Base-by-base conservation (phyloP, 2,113 vertebrate species). In the Cariama cristata region DNA sequence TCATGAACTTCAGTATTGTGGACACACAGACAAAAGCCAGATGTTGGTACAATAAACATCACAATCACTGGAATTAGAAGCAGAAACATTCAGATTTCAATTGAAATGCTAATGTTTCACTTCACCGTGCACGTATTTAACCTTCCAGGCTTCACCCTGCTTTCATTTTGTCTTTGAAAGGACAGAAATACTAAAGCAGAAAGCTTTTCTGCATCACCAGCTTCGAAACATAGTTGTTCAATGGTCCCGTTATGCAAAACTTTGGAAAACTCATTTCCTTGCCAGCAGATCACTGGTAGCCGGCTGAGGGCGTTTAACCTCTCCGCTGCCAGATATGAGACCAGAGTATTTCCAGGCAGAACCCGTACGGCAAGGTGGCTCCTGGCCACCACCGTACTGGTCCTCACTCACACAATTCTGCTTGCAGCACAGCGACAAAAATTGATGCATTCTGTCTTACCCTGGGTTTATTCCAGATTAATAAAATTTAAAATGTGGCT, bases 11-110 rank as follows among this genome's bases (percentile, higher is more conserved):
- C 75, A 71, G 58, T 55, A 50, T 2, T 69, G 75, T 22, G 71
- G 76, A 93, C 67, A 68, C 59, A 60, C 17, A 77, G 95, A 97
- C 42, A 90, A 86, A 95, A 94, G 32, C 63, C 97, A 97, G 90
- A 93, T 74, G 59, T 58, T 92, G 30, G n/a, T 86, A 86, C 38
- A 89, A 63, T 80, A 92, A 95, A 92, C 86, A 92, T 42, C 44
- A 56, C 33, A 77, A 63, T 62, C 67, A 66, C 59, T 59, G 60
- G 86, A 80, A 80, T 76, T 88, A 83, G 44, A 55, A 80, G 68
- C 59, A 93, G 79, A 88, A 94, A 81, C 27, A 12, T 14, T 60
- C 5, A 4, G 28, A 56, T 88, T 93, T 88, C 50, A 47, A 63
- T 24, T 0, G 0, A 88, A 94, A 67, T 56, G 24, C 28, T 77